Base-by-base conservation (phyloP, 2,797 vertebrate genomes). In the Sebastes steindachneri region DNA sequence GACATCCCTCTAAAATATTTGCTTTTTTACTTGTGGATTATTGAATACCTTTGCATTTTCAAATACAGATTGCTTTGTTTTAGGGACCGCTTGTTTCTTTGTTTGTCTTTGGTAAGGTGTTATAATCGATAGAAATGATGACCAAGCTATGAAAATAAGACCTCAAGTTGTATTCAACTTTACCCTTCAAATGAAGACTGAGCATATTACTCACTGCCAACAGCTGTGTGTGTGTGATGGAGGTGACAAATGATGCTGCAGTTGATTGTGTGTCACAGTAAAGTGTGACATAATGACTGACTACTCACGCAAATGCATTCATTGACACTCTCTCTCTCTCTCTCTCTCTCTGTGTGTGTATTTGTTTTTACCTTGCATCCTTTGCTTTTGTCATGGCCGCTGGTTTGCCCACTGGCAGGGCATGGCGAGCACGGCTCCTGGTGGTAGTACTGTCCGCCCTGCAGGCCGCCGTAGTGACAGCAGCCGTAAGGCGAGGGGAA, bases 401-500 rank as follows among this genome's bases (percentile, higher is more conserved):
- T 55, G 68, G 48, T 85, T 45, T 86, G 89, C 4, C 48, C 87
- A 1, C 48, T 71, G 80, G 85, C 83, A 6, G 82, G 78, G 63
- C 90, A 92, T 4, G 90, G 92, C 9, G 88, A 92, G 87, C 90
- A 86, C 5, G 78, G 87, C 25, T 95, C 94, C 35, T 93, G 92
- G 41, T 93, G 93, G 60, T 90, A 92, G 86, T 88, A 95, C 73
- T 92, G 91, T 31, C 93, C 88, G 7, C 90, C 93, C 59, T 89
- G 93, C 77, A 80, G 86, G 78, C 92, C 93, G 2, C 80, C 59
- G 65, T 95, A 92, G 73, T 94, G 94, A 73, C 94, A 95, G 92
- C 95, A 95, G 74, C 93, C 88, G 1, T 95, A 95, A 2, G 94
- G 93, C 0, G 95, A 95, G 29, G 94, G 92, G 83, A 94, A 90